Conservation (phyloP, 1,140 invertebrate genomes). For the Drosophila pseudoobscura region DNA sequence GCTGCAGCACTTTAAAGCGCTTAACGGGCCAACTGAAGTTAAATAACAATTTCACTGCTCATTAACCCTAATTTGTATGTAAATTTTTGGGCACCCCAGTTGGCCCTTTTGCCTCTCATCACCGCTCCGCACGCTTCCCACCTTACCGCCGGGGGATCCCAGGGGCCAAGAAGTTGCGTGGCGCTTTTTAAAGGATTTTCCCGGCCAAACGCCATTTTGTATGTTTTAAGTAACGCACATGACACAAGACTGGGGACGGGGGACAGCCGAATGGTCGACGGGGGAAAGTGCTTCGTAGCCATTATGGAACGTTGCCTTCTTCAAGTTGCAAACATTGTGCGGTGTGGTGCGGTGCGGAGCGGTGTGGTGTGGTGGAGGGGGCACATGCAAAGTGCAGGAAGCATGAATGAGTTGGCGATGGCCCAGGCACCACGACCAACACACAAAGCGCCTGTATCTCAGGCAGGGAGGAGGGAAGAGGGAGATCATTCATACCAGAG, state of each 20-base stretch:
- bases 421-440: not conserved
- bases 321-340: constrained; percentile 28
- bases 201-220: constrained; percentile 42
- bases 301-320: constrained; percentile 29
- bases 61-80: constrained; percentile 82
- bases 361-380: not conserved
- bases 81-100: constrained; percentile 68
- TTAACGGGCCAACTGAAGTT: constrained; percentile 75
- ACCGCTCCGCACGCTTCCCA: no score
- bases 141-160: constrained; percentile 1
- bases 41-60: constrained; percentile 82
- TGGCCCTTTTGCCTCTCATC: constrained; percentile 15
- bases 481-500: not conserved
- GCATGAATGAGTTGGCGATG: constrained; percentile 13
- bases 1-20: constrained; percentile 66
- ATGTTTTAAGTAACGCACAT: constrained; percentile 62
- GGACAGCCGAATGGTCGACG: constrained; percentile 11
- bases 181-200: constrained; percentile 62
- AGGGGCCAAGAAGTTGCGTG: constrained; percentile 13
- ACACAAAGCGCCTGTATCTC: no score
- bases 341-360: not conserved
- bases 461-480: not conserved
- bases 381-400: constrained; percentile 42
- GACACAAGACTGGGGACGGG: constrained; percentile 12
- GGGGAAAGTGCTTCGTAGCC: constrained; percentile 8